Percentiles rank a stretch among this genome's conserved stretches.
phyloP scores from a whole-genome alignment of 2,797 vertebrate genomes.

The Typhlichthys subterraneus region DNA sequence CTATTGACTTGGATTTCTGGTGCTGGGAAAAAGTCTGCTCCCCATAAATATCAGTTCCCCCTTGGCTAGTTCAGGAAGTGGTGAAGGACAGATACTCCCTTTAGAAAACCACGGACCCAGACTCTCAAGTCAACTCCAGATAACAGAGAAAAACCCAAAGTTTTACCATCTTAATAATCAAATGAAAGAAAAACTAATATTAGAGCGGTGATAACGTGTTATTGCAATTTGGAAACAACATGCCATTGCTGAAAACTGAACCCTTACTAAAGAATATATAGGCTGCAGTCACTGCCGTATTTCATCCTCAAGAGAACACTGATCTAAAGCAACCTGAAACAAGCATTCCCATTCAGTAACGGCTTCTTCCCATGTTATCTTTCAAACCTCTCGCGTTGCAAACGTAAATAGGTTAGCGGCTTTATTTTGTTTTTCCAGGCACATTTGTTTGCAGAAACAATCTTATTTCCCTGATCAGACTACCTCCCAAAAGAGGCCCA shows the following conservation, averaged over 20 bases:
- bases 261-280: slow-evolving; percentile 1
- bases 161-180: slow-evolving; percentile 9
- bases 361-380: slow-evolving; percentile 19
- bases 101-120: slow-evolving; percentile 40
- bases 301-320: background rate
- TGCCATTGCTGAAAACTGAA: slow-evolving; percentile 7
- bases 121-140: slow-evolving; percentile 26
- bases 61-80: slow-evolving; percentile 61
- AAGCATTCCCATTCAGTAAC: slow-evolving; percentile 13
- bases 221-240: slow-evolving; percentile 3
- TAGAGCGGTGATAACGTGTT: background rate
- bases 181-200: background rate
- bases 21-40: slow-evolving; percentile 27
- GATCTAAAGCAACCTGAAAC: slow-evolving; percentile 12
- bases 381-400: slow-evolving; percentile 27
- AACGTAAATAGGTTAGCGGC: slow-evolving; percentile 21
- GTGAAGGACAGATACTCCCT: slow-evolving; percentile 60
- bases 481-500: slow-evolving; percentile 16
- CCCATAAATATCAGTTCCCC: slow-evolving; percentile 53
- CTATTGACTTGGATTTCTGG: slow-evolving; percentile 44
- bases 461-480: slow-evolving; percentile 40
- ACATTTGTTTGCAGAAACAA: slow-evolving; percentile 53
- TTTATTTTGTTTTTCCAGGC: slow-evolving; percentile 46
- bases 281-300: background rate
- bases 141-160: slow-evolving; percentile 2